Evolutionary conservation across 2,888 invertebrate genomes (phyloP).

Genomic region (Poecilus cupreus): DNA sequence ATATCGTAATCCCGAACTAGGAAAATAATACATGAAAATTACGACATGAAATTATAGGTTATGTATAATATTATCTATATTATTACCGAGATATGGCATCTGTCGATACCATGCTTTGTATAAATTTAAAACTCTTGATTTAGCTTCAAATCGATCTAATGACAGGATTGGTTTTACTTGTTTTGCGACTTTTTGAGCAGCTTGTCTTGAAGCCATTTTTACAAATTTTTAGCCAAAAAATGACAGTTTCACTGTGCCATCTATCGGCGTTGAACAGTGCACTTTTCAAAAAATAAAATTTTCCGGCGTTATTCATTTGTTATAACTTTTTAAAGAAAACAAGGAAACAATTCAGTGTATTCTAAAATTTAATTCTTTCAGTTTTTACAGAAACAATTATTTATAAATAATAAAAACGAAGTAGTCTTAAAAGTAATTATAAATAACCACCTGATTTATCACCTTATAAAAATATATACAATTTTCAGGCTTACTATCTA

Average conservation of each 20-base stretch:
- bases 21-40: constrained; percentile 64
- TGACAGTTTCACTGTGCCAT: neutral
- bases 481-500: neutral
- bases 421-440: constrained; percentile 23
- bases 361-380: constrained; percentile 5
- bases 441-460: constrained; percentile 21
- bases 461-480: constrained; percentile 32
- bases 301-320: neutral
- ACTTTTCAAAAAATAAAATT: neutral
- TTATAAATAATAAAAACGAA: constrained; percentile 28
- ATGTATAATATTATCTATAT: constrained; percentile 37
- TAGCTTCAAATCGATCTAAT: constrained; percentile 84
- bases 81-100: constrained; percentile 89
- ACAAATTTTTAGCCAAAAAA: neutral
- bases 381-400: neutral
- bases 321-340: neutral
- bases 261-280: neutral
- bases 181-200: constrained; percentile 74
- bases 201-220: constrained; percentile 72
- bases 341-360: neutral
- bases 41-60: neutral
- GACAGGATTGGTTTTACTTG: constrained; percentile 93
- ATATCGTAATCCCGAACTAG: constrained; percentile 91
- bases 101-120: constrained; percentile 97
- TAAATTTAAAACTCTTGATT: constrained; percentile 86